phyloP scores from a whole-genome alignment of 2,888 invertebrate genomes.

The Ethmia dodecea region DNA sequence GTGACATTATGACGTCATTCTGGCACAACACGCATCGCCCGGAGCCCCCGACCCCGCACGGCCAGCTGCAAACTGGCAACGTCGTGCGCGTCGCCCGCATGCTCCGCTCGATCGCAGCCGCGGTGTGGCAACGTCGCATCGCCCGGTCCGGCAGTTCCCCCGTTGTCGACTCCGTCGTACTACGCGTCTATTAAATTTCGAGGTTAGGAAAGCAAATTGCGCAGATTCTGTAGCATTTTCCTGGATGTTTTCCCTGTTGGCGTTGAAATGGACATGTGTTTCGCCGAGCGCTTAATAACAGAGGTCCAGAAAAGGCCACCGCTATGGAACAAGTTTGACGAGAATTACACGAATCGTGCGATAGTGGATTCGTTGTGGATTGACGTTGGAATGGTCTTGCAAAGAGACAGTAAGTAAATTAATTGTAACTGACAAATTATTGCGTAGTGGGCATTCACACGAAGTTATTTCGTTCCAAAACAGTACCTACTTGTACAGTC shows the following conservation, averaged over 20 bases:
- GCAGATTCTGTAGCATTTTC: not conserved
- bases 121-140: constrained; percentile 15
- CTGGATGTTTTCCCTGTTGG: not conserved
- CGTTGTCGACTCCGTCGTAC: constrained; percentile 5
- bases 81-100: too few relatives aligned
- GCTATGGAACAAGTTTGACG: constrained; percentile 25
- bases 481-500: too few relatives aligned
- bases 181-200: not conserved
- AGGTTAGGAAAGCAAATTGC: too few relatives aligned
- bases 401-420: constrained; percentile 21
- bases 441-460: too few relatives aligned
- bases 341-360: constrained; percentile 18
- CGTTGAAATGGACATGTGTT: not conserved
- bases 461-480: too few relatives aligned
- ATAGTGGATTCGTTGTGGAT: constrained; percentile 23
- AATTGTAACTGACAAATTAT: too few relatives aligned
- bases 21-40: too few relatives aligned
- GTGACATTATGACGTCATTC: too few relatives aligned
- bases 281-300: constrained; percentile 15
- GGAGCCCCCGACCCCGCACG: too few relatives aligned
- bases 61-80: too few relatives aligned
- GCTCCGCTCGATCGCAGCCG: constrained; percentile 1
- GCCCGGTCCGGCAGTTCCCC: constrained; percentile 5
- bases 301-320: constrained; percentile 24
- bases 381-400: constrained; percentile 11